Evolutionary conservation across 1,140 invertebrate genomes (phyloP).

Genomic region (Drosophila repleta): DNA sequence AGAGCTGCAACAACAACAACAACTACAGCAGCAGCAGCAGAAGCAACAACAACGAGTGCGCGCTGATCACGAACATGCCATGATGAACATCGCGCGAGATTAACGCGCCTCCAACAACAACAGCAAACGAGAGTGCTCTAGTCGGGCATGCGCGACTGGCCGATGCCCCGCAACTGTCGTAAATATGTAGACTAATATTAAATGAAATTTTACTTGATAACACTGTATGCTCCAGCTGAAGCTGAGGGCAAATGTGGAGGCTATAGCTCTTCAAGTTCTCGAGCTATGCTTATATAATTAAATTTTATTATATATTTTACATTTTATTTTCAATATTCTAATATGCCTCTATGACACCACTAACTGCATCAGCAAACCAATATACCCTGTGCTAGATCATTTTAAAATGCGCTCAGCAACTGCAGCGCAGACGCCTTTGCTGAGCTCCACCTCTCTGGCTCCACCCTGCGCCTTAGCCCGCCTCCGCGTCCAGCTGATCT

Average conservation of each 20-base stretch:
- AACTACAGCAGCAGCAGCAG: too few species aligned
- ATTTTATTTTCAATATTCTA: too few species aligned
- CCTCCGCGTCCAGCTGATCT: neutral
- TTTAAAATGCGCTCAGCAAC: neutral
- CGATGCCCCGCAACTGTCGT: neutral
- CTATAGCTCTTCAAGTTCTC: too few species aligned
- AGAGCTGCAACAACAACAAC: slow-evolving; percentile 25
- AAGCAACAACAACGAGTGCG: slow-evolving; percentile 27
- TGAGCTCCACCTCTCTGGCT: slow-evolving; percentile 3
- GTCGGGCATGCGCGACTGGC: neutral
- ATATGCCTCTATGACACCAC: too few species aligned
- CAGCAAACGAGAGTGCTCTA: slow-evolving; percentile 7
- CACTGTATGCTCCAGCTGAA: too few species aligned
- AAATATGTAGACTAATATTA: too few species aligned
- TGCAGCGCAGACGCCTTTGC: slow-evolving; percentile 28
- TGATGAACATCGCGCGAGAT: slow-evolving; percentile 79
- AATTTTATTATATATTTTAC: too few species aligned
- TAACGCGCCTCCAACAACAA: slow-evolving; percentile 52
- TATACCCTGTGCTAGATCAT: too few species aligned
- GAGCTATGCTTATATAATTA: too few species aligned
- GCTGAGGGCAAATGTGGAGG: too few species aligned
- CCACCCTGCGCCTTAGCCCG: slow-evolving; percentile 1
- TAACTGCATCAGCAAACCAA: too few species aligned
- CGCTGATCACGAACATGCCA: slow-evolving; percentile 73
- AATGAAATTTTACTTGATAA: too few species aligned